phyloP scores from a whole-genome alignment of 2,888 invertebrate genomes.

The Tipula lateralis region DNA sequence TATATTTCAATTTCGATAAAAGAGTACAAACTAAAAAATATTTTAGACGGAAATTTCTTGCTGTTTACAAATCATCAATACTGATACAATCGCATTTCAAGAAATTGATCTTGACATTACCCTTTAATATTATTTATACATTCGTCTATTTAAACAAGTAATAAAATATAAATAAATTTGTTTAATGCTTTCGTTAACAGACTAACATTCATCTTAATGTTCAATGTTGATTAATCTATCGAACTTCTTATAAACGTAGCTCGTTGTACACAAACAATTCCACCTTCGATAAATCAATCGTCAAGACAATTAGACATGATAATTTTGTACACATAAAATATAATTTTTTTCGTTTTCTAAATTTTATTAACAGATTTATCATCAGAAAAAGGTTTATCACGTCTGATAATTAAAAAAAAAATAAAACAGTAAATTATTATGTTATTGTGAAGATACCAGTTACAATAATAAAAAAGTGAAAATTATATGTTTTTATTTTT shows the following conservation, averaged over 20 bases:
- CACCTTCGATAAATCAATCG: neutral
- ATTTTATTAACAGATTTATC: neutral
- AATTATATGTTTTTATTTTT: neutral
- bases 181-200: neutral
- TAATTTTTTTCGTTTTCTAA: neutral
- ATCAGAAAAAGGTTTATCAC: neutral
- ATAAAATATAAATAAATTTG: neutral
- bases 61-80: neutral
- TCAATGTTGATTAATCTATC: neutral
- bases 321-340: neutral
- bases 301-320: neutral
- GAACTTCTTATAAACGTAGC: neutral
- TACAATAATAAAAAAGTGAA: neutral
- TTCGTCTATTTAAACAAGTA: neutral
- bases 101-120: neutral
- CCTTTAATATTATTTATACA: neutral
- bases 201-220: neutral
- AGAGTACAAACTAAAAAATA: too few relatives aligned
- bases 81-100: neutral
- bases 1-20: too few relatives aligned
- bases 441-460: neutral
- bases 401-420: conserved; percentile 15
- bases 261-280: neutral
- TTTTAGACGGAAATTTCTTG: neutral
- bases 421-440: neutral